Evolutionary conservation across 2,888 invertebrate species (phyloP).

Genomic region (Campopleginae sp.): DNA sequence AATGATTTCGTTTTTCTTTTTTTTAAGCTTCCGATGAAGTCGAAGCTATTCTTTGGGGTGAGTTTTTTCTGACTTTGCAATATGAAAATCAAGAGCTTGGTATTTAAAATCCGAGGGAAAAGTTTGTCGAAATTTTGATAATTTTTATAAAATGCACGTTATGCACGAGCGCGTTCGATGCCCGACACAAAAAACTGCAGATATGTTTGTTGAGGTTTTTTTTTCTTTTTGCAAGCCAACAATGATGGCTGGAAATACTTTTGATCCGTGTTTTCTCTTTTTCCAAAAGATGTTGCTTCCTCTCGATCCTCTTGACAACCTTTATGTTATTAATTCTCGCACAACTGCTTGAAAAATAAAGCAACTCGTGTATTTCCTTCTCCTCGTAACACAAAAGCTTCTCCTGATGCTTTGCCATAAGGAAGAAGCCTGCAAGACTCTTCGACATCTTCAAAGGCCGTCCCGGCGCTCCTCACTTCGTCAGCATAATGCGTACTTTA

Average conservation of each 20-base stretch:
- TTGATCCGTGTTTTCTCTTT: slow-evolving; percentile 56
- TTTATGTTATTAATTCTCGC: slow-evolving; percentile 78
- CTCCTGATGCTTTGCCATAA: slow-evolving; percentile 24
- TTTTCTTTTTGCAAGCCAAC: not conserved
- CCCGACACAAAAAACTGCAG: not conserved
- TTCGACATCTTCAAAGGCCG: slow-evolving; percentile 64
- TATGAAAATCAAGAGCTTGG: slow-evolving; percentile 7
- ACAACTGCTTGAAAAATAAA: slow-evolving; percentile 70
- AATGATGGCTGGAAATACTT: slow-evolving; percentile 16
- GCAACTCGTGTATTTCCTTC: slow-evolving; percentile 43
- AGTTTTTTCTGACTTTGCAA: slow-evolving; percentile 40
- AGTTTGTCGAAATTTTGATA: not conserved
- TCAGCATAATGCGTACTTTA: slow-evolving; percentile 13
- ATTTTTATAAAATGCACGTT: not conserved
- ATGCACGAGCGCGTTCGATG: not conserved
- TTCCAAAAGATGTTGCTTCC: slow-evolving; percentile 34
- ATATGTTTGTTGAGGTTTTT: not conserved
- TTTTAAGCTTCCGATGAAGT: slow-evolving; percentile 62
- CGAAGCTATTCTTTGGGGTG: slow-evolving; percentile 60
- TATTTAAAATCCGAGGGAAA: slow-evolving; percentile 4
- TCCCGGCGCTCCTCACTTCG: slow-evolving; percentile 60
- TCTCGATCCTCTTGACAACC: slow-evolving; percentile 69
- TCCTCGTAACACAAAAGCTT: slow-evolving; percentile 21
- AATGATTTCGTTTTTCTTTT: slow-evolving; percentile 52
- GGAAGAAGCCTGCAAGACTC: slow-evolving; percentile 63